Conservation (phyloP, 1,140 invertebrate species). For the Physella acuta region DNA sequence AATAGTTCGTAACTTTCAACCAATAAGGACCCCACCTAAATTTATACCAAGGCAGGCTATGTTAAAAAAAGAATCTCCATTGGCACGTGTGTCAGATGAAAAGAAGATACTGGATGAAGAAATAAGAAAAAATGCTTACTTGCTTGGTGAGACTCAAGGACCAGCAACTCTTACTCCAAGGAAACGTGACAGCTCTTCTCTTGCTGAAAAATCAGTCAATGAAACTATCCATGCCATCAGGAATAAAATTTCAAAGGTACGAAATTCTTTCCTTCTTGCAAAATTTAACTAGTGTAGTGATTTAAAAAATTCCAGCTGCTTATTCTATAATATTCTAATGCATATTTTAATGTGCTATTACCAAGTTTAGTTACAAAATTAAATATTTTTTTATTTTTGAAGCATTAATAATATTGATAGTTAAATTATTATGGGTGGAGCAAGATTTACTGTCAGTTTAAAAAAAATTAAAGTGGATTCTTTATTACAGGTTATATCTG, state of each 20-base stretch:
- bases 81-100: conserved; percentile 8
- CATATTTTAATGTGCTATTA: no score
- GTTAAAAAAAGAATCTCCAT: conserved; percentile 25
- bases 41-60: conserved; percentile 51
- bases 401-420: no score
- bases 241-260: conserved; percentile 41
- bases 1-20: conserved; percentile 39
- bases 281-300: not conserved
- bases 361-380: no score
- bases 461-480: no score
- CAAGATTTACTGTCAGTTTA: no score
- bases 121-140: conserved; percentile 42
- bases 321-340: no score
- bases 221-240: conserved; percentile 39
- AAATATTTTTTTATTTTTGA: no score
- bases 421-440: no score
- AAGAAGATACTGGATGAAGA: conserved; percentile 28
- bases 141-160: conserved; percentile 40
- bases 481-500: no score
- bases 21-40: conserved; percentile 31
- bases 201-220: conserved; percentile 35
- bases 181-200: conserved; percentile 15
- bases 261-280: not conserved
- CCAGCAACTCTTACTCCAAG: conserved; percentile 20
- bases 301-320: not conserved